Percentiles rank a stretch among this genome's conserved stretches.
These are phyloP conservation scores for Polypterus senegalus DNA, from an alignment of 2,113 vertebrate species.

Conservation along the genomic window DNA sequence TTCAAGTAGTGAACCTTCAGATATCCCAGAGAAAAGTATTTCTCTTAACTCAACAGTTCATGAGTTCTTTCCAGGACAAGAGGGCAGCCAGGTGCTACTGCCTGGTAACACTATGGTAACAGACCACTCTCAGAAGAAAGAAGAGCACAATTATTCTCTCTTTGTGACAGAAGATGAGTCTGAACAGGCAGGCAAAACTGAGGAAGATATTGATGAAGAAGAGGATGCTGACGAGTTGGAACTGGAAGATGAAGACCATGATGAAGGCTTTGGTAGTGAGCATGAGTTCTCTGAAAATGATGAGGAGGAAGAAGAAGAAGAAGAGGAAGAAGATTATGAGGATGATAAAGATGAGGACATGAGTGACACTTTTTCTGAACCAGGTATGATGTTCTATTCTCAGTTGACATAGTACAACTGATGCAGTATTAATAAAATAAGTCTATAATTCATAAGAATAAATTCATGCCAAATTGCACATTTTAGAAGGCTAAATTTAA, in stretches of 20 bases:
- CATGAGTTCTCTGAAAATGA: conserved; percentile 89
- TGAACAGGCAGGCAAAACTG: conserved; percentile 59
- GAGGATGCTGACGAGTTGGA: conserved; percentile 72
- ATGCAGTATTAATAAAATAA: no score
- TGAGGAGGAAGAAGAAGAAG: conserved; percentile 66
- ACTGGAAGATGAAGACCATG: conserved; percentile 85
- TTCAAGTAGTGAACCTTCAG: no score
- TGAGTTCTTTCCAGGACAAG: conserved; percentile 30
- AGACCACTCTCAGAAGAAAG: conserved; percentile 74
- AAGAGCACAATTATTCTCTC: conserved; percentile 96
- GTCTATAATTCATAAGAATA: no score
- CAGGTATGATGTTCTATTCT: no score
- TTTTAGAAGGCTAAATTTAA: no score
- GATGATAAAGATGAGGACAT: conserved; percentile 93
- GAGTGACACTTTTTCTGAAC: conserved; percentile 94
- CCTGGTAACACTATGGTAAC: conserved; percentile 50
- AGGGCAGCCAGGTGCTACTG: conserved; percentile 35
- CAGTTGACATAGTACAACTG: no score
- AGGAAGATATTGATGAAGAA: conserved; percentile 64
- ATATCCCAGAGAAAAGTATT: conserved; percentile 4
- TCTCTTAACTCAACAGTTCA: conserved; percentile 37
- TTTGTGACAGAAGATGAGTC: conserved; percentile 70
- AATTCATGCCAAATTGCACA: no score
- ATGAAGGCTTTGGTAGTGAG: conserved; percentile 94
- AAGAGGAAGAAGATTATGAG: conserved; percentile 71